Conservation (phyloP, 1,140 invertebrate species). For the Drosophila auraria region DNA sequence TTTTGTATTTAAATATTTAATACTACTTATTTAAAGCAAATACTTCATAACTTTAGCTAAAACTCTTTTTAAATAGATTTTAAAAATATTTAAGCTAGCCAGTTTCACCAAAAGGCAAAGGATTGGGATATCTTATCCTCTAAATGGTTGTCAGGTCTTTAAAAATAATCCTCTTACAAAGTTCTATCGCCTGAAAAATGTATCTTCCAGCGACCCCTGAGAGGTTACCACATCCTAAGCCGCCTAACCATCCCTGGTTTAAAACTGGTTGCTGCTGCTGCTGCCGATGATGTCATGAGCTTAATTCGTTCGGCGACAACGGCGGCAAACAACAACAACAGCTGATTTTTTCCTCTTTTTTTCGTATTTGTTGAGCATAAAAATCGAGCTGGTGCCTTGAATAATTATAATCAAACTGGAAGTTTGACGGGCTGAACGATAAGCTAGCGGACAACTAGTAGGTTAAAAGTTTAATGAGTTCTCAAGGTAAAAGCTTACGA, state of each 20-base stretch:
- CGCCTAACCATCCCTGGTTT: slow-evolving; percentile 41
- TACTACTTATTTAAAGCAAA: no score
- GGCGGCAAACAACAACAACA: slow-evolving; percentile 51
- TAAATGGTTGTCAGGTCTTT: no score
- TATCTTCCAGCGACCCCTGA: no score
- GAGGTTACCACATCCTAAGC: neutral
- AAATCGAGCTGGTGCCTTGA: slow-evolving; percentile 46
- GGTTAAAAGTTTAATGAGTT: slow-evolving; percentile 78
- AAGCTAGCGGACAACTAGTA: slow-evolving; percentile 33
- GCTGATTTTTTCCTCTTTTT: slow-evolving; percentile 44
- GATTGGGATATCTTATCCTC: no score
- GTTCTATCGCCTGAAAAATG: no score
- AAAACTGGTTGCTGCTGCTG: slow-evolving; percentile 62
- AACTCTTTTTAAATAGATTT: neutral
- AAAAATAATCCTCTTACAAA: no score
- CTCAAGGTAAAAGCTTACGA: slow-evolving; percentile 69
- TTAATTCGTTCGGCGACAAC: slow-evolving; percentile 44
- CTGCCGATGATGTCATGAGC: slow-evolving; percentile 69
- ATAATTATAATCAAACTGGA: slow-evolving; percentile 54
- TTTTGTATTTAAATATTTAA: no score
- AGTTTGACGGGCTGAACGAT: slow-evolving; percentile 52
- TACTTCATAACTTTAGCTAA: neutral
- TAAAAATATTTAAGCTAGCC: neutral
- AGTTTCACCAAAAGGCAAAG: neutral
- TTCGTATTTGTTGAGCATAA: slow-evolving; percentile 35